These are phyloP conservation scores for Orius insidiosus DNA, from an alignment of 1,140 invertebrate genomes.

Conservation along the genomic window DNA sequence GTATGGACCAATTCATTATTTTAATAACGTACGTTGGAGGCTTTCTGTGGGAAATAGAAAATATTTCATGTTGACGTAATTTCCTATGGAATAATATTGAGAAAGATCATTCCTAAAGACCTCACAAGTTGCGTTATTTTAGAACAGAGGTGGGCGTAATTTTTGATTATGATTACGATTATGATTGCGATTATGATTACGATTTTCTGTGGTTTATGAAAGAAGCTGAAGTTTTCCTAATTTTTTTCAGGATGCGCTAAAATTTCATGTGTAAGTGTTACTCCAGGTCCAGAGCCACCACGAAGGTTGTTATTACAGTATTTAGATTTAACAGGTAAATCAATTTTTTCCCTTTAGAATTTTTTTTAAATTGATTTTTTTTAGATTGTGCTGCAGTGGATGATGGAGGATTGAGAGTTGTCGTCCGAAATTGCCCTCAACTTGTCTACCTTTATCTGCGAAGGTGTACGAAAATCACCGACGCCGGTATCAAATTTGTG, in stretches of 20 bases:
- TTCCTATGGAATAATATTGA: too few species aligned
- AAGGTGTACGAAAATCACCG: slow-evolving; percentile 68
- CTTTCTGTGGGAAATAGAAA: too few species aligned
- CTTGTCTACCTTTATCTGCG: slow-evolving; percentile 75
- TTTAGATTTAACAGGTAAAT: slow-evolving; percentile 48
- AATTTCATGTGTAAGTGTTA: slow-evolving; percentile 49
- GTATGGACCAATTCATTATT: too few species aligned
- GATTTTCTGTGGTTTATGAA: too few species aligned
- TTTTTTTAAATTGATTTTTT: not conserved
- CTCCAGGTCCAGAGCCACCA: slow-evolving; percentile 39
- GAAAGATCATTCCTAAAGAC: too few species aligned
- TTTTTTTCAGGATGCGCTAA: slow-evolving; percentile 41
- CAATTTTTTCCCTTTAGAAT: not conserved
- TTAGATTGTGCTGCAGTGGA: slow-evolving; percentile 61
- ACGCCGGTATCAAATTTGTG: slow-evolving; percentile 58
- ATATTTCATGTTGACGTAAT: too few species aligned
- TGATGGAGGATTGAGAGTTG: slow-evolving; percentile 61
- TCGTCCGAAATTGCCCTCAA: slow-evolving; percentile 71
- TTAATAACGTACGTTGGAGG: too few species aligned
- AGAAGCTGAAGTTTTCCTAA: not conserved
- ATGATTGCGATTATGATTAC: too few species aligned
- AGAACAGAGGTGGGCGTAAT: too few species aligned
- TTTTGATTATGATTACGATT: too few species aligned
- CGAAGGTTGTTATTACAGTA: slow-evolving; percentile 44
- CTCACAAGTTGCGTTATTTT: too few species aligned